Base-by-base conservation (phyloP, 2,797 vertebrate genomes). In the Lophotriccus pileatus region DNA sequence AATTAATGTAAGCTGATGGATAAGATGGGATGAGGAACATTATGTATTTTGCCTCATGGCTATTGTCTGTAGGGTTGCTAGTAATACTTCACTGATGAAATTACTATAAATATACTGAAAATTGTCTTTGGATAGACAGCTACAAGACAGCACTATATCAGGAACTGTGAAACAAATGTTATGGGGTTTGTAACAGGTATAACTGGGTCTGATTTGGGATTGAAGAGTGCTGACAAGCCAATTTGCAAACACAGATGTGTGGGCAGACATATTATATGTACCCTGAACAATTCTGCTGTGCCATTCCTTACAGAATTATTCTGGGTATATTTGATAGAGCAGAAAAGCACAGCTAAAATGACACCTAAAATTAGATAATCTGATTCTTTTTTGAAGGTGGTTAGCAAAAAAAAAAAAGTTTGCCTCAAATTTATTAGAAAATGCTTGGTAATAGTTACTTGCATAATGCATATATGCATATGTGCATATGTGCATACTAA, bases 191-290 rank as follows among this genome's bases (percentile, higher is more conserved):
- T 80, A 89, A 85, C 15, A 83, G 56, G 20, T 85, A 34, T 70
- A 85, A 95, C 17, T n/a, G 43, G 46, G 44, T 63, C 56, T 80
- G 60, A 74, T 75, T 80, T 78, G 43, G 69, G 69, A 78, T 58
- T 81, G 90, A 91, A 59, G 73, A 81, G 46, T 73, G 76, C 73
- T 95, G 80, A 62, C 63, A 88, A 94, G 58, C 20, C 64, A 85
- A 94, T 91, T 78, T 75, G 62, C 76, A 85, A 64, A 78, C 89
- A 93, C 64, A 91, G 79, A 72, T 90, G 66, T 91, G 85, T 81
- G 58, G 76, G 89, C 76, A 94, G 93, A 53, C 30, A 64, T 75
- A 36, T 81, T 64, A 3, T 11, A 47, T 23, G n/a, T 50, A 58
- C 73, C 46, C 55, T 27, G 73, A 91, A 84, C 14, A 47, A 43